phyloP scores from a whole-genome alignment of 1,140 invertebrate genomes.

The Drosophila prosaltans region DNA sequence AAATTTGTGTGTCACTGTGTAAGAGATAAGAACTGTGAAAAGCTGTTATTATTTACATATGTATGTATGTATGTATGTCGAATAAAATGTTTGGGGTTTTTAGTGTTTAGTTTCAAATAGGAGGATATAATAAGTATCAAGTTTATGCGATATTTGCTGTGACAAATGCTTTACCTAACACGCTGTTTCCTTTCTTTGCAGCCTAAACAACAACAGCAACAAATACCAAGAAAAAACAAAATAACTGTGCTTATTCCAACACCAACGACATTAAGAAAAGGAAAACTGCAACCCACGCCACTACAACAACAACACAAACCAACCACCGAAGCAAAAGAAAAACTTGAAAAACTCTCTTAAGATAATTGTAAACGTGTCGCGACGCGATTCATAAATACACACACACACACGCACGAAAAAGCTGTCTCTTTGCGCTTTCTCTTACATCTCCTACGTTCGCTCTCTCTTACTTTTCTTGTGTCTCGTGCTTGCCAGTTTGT shows the following conservation, averaged over 20 bases:
- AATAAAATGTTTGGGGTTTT: too few species aligned
- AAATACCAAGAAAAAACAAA: slow-evolving; percentile 24
- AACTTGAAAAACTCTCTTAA: slow-evolving; percentile 26
- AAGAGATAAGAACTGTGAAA: too few species aligned
- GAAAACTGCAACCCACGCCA: slow-evolving; percentile 38
- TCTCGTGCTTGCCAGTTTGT: slow-evolving; percentile 9
- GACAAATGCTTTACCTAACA: background rate
- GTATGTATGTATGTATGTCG: too few species aligned
- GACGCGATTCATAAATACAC: slow-evolving; percentile 9
- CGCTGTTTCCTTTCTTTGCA: slow-evolving; percentile 26
- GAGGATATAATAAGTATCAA: too few species aligned
- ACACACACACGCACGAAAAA: background rate
- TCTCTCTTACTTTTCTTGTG: slow-evolving; percentile 9
- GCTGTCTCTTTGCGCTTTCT: slow-evolving; percentile 21
- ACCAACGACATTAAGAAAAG: slow-evolving; percentile 22
- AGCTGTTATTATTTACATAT: too few species aligned
- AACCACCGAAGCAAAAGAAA: slow-evolving; percentile 20
- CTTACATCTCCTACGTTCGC: slow-evolving; percentile 5
- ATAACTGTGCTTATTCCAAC: slow-evolving; percentile 45
- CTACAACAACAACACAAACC: slow-evolving; percentile 30
- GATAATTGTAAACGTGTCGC: slow-evolving; percentile 41
- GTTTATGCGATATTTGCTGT: background rate
- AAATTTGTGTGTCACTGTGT: too few species aligned
- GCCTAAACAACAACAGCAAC: slow-evolving; percentile 35
- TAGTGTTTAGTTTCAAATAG: too few species aligned